These are phyloP conservation scores for Megalopta genalis DNA, from an alignment of 1,140 invertebrate genomes.

Conservation along the genomic window DNA sequence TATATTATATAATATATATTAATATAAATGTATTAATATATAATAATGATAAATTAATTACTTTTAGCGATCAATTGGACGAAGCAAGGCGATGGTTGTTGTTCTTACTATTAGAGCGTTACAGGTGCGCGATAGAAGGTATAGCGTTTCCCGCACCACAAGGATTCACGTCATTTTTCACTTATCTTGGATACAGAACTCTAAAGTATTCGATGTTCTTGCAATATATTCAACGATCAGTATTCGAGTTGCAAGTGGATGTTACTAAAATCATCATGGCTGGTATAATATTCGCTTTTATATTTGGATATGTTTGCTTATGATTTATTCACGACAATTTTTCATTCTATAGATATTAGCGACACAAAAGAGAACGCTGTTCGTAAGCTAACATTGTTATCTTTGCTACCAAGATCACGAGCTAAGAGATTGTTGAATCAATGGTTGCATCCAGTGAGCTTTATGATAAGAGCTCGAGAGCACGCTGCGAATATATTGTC, in stretches of 20 bases:
- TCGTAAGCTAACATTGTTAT: constrained; percentile 87
- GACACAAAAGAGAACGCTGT: constrained; percentile 84
- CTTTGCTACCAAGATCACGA: constrained; percentile 86
- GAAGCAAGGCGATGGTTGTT: constrained; percentile 84
- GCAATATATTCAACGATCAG: constrained; percentile 89
- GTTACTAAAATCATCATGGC: constrained; percentile 91
- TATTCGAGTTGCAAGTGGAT: constrained; percentile 92
- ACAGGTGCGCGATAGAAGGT: constrained; percentile 87
- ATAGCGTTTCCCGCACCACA: constrained; percentile 91
- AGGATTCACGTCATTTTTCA: constrained; percentile 92
- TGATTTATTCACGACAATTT: neutral
- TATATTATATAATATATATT: no score
- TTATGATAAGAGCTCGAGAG: constrained; percentile 88
- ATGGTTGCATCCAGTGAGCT: constrained; percentile 88
- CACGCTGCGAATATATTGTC: constrained; percentile 89
- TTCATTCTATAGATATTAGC: constrained; percentile 82
- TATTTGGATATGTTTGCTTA: neutral
- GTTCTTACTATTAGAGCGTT: constrained; percentile 88
- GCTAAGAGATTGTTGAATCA: constrained; percentile 88
- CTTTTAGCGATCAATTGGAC: constrained; percentile 86
- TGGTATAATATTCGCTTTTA: constrained; percentile 78
- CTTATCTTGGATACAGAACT: constrained; percentile 89
- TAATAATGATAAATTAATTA: neutral
- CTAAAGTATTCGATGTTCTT: constrained; percentile 88
- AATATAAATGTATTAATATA: no score